A percentile compares a stretch with the other conserved stretches of the same genome.
Evolutionary conservation across 2,113 vertebrate species (phyloP).

Genomic region (Sterna hirundo): DNA sequence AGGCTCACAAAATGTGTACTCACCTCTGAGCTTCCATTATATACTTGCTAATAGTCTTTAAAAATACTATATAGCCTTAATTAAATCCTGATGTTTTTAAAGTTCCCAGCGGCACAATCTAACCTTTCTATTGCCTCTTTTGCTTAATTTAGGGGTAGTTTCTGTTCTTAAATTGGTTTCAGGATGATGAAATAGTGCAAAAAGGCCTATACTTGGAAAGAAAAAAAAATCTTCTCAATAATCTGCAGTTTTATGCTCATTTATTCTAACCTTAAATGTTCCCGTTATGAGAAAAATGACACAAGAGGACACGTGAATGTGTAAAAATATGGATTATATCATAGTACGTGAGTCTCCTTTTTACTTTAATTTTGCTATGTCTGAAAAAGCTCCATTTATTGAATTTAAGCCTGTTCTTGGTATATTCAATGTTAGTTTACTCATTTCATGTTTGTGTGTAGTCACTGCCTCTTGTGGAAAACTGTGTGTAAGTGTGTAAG

Average conservation of each 20-base stretch:
- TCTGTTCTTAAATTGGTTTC: neutral
- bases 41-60: neutral
- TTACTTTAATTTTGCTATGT: neutral
- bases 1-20: neutral
- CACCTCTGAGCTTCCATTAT: neutral
- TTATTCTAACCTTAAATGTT: neutral
- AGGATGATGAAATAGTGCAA: neutral
- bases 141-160: neutral
- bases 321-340: neutral
- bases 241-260: neutral
- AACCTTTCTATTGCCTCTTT: neutral
- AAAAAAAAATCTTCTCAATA: neutral
- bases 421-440: neutral
- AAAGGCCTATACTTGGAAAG: neutral
- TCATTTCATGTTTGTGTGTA: neutral
- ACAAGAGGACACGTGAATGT: neutral
- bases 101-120: neutral
- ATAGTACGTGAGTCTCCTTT: neutral
- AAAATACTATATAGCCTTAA: neutral
- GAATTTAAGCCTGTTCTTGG: neutral
- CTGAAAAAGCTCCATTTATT: neutral
- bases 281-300: neutral
- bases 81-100: slow-evolving; percentile 22
- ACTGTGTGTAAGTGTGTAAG: neutral
- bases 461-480: neutral